Evolutionary conservation across 2,888 invertebrate species (phyloP), one percentile per base, ranked within the genome.

Genomic region (Ectemnius cavifrons): DNA sequence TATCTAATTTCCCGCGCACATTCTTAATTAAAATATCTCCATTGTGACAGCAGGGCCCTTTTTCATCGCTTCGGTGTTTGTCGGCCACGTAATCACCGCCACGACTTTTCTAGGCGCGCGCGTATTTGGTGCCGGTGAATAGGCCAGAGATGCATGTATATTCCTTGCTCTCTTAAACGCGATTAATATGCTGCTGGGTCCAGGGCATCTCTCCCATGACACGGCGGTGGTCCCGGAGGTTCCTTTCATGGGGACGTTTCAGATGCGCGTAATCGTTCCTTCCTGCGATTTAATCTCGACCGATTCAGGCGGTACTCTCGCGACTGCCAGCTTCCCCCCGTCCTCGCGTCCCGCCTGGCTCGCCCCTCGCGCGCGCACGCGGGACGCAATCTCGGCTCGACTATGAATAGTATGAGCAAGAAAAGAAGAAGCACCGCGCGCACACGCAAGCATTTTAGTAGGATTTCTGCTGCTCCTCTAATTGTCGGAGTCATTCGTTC

Each of bases 401-500:
- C 63, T 63, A 70, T 72, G 71, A 72, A 76, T 67, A 69, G 63
- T 67, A 45, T 65, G 73, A 73, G 80, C 71, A 67, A 78, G 77
- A 82, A 82, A 79, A 73, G 82, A 75, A 80, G 82, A 75, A 70
- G 77, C 63, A 79, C 67, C 66, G 65, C 71, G 72, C 60, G 67
- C 66, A 71, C 63, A 57, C 62, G 73, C 59, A 67, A 72, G 52
- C 73, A 73, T 78, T 75, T 70, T 71, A 66, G 67, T 62, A 61
- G 82, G 83, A 81, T 83, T 77, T 83, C 67, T 56, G 56, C 64
- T 73, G 73, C 75, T 79, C 71, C 66, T 73, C 80, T 78, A 87
- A 87, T 87, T 86, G 86, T 87, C 80, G 78, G 79, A 88, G 85
- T 86, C 86, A 87, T 86, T 87, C 85, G 83, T 85, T 83, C 85